phyloP scores from a whole-genome alignment of 2,888 invertebrate species.

The Conchocele bisecta region DNA sequence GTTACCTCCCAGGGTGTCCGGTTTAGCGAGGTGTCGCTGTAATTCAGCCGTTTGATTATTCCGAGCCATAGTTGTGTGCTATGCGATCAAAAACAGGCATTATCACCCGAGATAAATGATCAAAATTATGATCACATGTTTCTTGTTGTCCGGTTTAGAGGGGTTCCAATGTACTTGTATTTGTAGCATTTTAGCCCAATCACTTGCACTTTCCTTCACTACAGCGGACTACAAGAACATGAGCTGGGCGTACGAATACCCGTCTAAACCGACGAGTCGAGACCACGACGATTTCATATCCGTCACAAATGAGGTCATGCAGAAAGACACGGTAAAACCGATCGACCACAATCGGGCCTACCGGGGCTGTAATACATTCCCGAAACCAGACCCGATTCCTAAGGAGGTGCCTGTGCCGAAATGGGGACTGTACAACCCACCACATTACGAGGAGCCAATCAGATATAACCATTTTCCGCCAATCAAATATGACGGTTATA shows the following conservation, averaged over 20 bases:
- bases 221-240: constrained; percentile 77
- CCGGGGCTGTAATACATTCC: constrained; percentile 65
- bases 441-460: constrained; percentile 77
- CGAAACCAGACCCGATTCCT: constrained; percentile 71
- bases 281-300: constrained; percentile 72
- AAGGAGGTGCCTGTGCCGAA: constrained; percentile 77
- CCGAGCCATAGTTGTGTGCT: too few species aligned
- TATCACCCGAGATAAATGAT: too few species aligned
- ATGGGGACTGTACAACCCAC: constrained; percentile 81
- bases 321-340: constrained; percentile 71
- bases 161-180: too few species aligned
- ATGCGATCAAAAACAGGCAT: too few species aligned
- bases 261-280: constrained; percentile 77
- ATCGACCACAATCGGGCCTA: constrained; percentile 76
- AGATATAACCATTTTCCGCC: constrained; percentile 78
- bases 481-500: constrained; percentile 84
- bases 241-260: constrained; percentile 76
- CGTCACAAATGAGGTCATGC: constrained; percentile 74
- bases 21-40: too few species aligned
- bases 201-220: too few species aligned
- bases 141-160: too few species aligned
- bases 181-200: not conserved
- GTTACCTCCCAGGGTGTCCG: too few species aligned
- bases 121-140: too few species aligned
- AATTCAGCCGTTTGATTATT: too few species aligned